These are phyloP conservation scores for Melieria picta DNA, from an alignment of 2,888 invertebrate genomes.

Conservation along the genomic window DNA sequence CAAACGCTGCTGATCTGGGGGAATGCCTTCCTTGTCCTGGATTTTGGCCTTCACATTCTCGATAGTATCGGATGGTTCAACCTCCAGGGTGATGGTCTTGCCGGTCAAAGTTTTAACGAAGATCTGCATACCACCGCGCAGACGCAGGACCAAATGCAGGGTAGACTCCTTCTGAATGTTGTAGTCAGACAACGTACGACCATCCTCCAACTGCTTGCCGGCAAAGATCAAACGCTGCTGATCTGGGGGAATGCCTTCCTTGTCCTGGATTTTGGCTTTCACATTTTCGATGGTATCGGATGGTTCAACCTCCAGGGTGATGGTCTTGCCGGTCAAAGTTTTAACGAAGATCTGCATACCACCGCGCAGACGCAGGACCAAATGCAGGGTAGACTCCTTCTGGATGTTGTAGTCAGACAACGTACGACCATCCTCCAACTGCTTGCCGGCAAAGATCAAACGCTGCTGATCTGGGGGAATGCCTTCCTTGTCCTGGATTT, in stretches of 20 bases:
- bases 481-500: slow-evolving; percentile 47
- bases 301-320: slow-evolving; percentile 45
- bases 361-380: slow-evolving; percentile 45
- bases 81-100: slow-evolving; percentile 43
- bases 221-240: slow-evolving; percentile 47
- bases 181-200: slow-evolving; percentile 42
- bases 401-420: slow-evolving; percentile 47
- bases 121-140: slow-evolving; percentile 45
- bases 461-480: slow-evolving; percentile 48
- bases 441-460: slow-evolving; percentile 47
- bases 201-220: slow-evolving; percentile 45
- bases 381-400: slow-evolving; percentile 45
- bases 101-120: slow-evolving; percentile 43
- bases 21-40: slow-evolving; percentile 46
- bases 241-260: slow-evolving; percentile 47
- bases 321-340: slow-evolving; percentile 45
- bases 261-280: slow-evolving; percentile 45
- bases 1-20: slow-evolving; percentile 46
- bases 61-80: slow-evolving; percentile 44
- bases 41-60: slow-evolving; percentile 44
- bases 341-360: slow-evolving; percentile 47
- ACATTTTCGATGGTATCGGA: slow-evolving; percentile 46
- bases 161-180: slow-evolving; percentile 46
- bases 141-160: slow-evolving; percentile 41
- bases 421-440: slow-evolving; percentile 45